Evolutionary conservation across 1,140 invertebrate species (phyloP).

Genomic region (Bathynomus jamesi): DNA sequence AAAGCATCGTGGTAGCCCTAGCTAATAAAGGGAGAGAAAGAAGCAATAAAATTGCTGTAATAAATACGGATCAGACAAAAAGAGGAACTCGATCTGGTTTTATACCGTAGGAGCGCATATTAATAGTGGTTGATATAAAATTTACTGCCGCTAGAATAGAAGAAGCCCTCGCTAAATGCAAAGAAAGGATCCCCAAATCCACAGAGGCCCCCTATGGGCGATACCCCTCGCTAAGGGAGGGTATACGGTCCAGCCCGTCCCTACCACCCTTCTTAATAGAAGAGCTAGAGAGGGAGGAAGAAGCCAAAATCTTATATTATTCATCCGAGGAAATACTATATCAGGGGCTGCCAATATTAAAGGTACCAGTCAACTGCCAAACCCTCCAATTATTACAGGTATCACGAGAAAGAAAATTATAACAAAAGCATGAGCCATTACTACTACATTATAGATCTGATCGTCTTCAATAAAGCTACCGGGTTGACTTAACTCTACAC

Average conservation of each 20-base stretch:
- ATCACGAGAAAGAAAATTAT: too few relatives aligned
- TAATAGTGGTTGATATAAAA: background rate
- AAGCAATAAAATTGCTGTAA: slow-evolving; percentile 58
- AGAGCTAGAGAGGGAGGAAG: too few relatives aligned
- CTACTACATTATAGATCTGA: too few relatives aligned
- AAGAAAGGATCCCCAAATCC: background rate
- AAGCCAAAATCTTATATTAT: too few relatives aligned
- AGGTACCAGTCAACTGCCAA: too few relatives aligned
- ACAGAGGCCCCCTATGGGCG: background rate
- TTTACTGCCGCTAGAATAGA: background rate
- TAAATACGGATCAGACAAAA: slow-evolving; percentile 56
- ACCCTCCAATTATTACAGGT: too few relatives aligned
- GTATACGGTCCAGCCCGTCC: background rate
- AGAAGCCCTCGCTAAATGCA: background rate
- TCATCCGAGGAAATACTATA: too few relatives aligned
- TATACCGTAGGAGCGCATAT: background rate
- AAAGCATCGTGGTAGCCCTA: slow-evolving; percentile 61
- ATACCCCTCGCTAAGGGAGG: background rate
- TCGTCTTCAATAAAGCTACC: too few relatives aligned
- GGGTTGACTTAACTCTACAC: too few relatives aligned
- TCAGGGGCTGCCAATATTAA: too few relatives aligned
- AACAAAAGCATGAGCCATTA: too few relatives aligned
- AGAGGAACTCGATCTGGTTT: background rate
- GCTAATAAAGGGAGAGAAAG: slow-evolving; percentile 61
- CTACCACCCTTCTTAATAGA: too few relatives aligned